phyloP scores from a whole-genome alignment of 2,113 vertebrate species.

The Lycaon pictus region DNA sequence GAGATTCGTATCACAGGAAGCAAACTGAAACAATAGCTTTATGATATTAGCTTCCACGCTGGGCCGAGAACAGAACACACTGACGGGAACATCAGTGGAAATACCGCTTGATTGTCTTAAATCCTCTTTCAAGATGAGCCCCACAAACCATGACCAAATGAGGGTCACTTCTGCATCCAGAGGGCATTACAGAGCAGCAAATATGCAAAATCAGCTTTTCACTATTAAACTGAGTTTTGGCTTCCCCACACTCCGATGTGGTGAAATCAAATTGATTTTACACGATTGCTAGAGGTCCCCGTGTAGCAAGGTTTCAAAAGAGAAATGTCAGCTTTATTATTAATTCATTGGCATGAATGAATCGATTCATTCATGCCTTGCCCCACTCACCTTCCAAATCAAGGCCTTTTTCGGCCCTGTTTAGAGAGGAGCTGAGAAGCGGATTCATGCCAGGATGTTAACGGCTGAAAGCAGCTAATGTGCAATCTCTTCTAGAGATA shows the following conservation, averaged over 20 bases:
- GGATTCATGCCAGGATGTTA: slow-evolving; percentile 10
- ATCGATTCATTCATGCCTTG: background rate
- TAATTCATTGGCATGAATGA: background rate
- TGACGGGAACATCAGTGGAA: slow-evolving; percentile 83
- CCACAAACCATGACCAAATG: slow-evolving; percentile 14
- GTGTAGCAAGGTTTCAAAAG: background rate
- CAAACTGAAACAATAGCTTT: slow-evolving; percentile 89
- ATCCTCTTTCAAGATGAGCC: slow-evolving; percentile 83
- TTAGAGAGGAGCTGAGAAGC: background rate
- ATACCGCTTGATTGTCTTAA: slow-evolving; percentile 76
- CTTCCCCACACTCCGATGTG: background rate
- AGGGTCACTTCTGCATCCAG: background rate
- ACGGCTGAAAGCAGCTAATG: background rate
- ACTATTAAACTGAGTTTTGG: background rate
- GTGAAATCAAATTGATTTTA: background rate
- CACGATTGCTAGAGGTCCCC: background rate
- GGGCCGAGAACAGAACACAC: slow-evolving; percentile 81
- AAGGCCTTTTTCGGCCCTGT: slow-evolving; percentile 32
- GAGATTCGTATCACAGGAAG: slow-evolving; percentile 91
- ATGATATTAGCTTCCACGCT: slow-evolving; percentile 88
- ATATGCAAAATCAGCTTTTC: background rate
- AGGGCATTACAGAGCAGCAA: background rate
- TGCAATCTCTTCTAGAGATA: background rate
- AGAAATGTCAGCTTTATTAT: slow-evolving; percentile 7
- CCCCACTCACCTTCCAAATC: slow-evolving; percentile 18